These are phyloP conservation scores for Pyrrhia umbra DNA, from an alignment of 2,888 invertebrate species.

Conservation along the genomic window DNA sequence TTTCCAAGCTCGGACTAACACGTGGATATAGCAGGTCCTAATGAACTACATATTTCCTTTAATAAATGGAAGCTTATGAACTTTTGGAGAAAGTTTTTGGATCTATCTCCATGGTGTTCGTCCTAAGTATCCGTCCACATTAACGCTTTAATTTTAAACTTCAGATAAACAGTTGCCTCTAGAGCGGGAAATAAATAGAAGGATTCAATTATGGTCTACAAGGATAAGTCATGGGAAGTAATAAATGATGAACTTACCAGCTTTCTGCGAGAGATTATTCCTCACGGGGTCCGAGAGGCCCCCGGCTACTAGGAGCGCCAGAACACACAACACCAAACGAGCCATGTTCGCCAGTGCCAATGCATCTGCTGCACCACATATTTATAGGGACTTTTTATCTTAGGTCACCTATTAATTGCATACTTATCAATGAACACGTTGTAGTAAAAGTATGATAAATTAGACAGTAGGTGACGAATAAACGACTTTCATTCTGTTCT, in stretches of 20 bases:
- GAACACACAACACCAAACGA: slow-evolving; percentile 77
- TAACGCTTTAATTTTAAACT: not conserved
- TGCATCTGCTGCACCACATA: slow-evolving; percentile 54
- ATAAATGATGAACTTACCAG: slow-evolving; percentile 74
- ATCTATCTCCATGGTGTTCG: too few species aligned
- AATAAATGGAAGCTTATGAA: too few species aligned
- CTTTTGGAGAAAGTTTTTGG: too few species aligned
- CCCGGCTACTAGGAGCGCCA: slow-evolving; percentile 79
- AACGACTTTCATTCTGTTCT: slow-evolving; percentile 48
- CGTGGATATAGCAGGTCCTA: too few species aligned
- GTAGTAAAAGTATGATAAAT: slow-evolving; percentile 49
- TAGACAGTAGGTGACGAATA: slow-evolving; percentile 34
- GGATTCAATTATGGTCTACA: too few species aligned
- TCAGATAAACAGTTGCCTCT: not conserved
- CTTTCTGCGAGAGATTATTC: slow-evolving; percentile 67
- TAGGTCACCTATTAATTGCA: slow-evolving; percentile 55
- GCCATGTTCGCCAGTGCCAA: slow-evolving; percentile 77
- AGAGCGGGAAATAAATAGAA: too few species aligned
- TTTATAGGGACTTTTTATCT: slow-evolving; percentile 67
- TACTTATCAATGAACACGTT: slow-evolving; percentile 48
- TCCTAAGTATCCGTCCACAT: not conserved
- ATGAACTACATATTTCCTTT: too few species aligned
- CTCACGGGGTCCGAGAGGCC: slow-evolving; percentile 73
- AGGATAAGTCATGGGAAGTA: not conserved
- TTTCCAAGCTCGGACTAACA: too few species aligned